Evolutionary conservation across 2,888 invertebrate genomes (phyloP), one percentile per base, ranked within the genome.

Genomic region (Sinhomidia bicolor): DNA sequence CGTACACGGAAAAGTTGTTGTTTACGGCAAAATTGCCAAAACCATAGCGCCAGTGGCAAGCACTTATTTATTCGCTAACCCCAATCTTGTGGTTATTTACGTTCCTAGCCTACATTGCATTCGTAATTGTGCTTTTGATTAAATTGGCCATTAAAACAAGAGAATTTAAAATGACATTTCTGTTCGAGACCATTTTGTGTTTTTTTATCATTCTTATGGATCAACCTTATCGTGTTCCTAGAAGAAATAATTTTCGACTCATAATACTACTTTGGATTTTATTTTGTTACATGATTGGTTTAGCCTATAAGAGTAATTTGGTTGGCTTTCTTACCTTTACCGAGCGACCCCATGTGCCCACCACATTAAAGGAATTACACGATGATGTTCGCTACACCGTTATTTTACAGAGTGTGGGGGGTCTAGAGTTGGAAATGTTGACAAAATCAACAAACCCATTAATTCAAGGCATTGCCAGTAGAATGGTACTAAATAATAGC

Each of bases 241-340:
- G 62, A 60, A 0, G 29, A 1, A 23, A 32, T 3, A 14, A 1
- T 54, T 29, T 79, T 10, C 5, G 68, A n/a, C 14, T 44, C 9
- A 47, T 85, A 5, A 10, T 79, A 1, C 14, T 85, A 0, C n/a
- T 80, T 26, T 87, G 88, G 88, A 65, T 88, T 29, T 12, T 76
- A 0, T 88, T 83, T 41, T 71, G 44, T 44, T 88, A 88, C 65
- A 54, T 83, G 12, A 83, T 88, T 65, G 88, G 88, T 0, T 0
- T 51, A 6, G 82, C 54, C 0, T 88, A 88, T 44, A 88, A 88
- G 26, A 17, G 83, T 26, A 88, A 83, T 6, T 26, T 88, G 0
- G 88, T 88, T 0, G 62, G 78, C 10, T 83, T 23, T 23, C 20
- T 88, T 1, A 83, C 88, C 0, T 88, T 88, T 14, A 23, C 81